Evolutionary conservation across 2,888 invertebrate species (phyloP).

Genomic region (Timandra comae): DNA sequence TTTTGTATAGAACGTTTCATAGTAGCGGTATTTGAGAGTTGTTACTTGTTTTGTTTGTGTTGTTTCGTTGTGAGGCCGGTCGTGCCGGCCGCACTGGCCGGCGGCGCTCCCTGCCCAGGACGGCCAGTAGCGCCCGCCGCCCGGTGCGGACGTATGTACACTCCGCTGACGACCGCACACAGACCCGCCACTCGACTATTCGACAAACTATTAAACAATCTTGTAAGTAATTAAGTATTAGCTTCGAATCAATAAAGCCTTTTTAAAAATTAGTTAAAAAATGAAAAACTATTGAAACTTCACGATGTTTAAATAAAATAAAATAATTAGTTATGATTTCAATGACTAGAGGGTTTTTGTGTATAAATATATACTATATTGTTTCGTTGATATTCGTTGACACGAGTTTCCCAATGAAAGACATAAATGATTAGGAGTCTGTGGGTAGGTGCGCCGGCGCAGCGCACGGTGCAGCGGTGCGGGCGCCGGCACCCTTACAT

Average conservation of each 20-base stretch:
- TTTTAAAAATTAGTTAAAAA: slow-evolving; percentile 70
- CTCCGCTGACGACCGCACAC: slow-evolving; percentile 13
- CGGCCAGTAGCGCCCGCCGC: slow-evolving; percentile 6
- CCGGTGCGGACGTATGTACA: slow-evolving; percentile 2
- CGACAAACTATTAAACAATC: slow-evolving; percentile 65
- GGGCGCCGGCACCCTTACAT: slow-evolving; percentile 32
- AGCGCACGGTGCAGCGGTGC: slow-evolving; percentile 15
- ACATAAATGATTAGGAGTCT: slow-evolving; percentile 69
- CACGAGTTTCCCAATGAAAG: slow-evolving; percentile 73
- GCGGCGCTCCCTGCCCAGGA: no score
- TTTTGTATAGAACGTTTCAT: slow-evolving; percentile 76
- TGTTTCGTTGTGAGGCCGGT: slow-evolving; percentile 32
- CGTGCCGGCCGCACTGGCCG: slow-evolving; percentile 14
- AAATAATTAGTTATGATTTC: slow-evolving; percentile 68
- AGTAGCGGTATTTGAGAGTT: slow-evolving; percentile 72
- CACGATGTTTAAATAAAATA: slow-evolving; percentile 65
- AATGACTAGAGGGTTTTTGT: slow-evolving; percentile 68
- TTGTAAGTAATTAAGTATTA: slow-evolving; percentile 76
- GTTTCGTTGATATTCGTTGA: slow-evolving; percentile 73
- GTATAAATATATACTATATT: slow-evolving; percentile 49
- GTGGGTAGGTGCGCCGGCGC: slow-evolving; percentile 19
- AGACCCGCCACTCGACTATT: slow-evolving; percentile 53
- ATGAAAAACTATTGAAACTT: slow-evolving; percentile 69
- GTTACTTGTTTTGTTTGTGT: slow-evolving; percentile 68
- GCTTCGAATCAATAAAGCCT: slow-evolving; percentile 76